Evolutionary conservation across 2,888 invertebrate genomes (phyloP).

Genomic region (Sarcophaga subvicina): DNA sequence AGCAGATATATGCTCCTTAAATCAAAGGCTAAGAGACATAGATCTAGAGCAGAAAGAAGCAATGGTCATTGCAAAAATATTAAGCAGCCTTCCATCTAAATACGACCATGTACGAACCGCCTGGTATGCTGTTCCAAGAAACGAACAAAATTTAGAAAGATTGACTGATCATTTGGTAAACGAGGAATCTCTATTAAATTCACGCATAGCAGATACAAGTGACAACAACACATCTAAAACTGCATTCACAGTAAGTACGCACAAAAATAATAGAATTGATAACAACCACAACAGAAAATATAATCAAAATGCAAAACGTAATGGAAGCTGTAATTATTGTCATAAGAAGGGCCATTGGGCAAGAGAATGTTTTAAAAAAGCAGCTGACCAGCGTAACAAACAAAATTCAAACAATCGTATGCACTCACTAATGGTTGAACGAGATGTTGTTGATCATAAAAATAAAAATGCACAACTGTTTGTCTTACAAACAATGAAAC

Average conservation of each 20-base stretch:
- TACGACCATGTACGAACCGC: constrained; percentile 68
- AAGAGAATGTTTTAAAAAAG: constrained; percentile 60
- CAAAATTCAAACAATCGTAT: constrained; percentile 10
- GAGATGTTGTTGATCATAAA: not conserved
- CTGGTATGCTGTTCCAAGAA: constrained; percentile 67
- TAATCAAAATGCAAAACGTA: constrained; percentile 34
- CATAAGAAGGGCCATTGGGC: constrained; percentile 64
- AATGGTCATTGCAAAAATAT: constrained; percentile 65
- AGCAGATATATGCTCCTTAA: constrained; percentile 56
- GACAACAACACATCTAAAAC: constrained; percentile 18
- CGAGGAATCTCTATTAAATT: constrained; percentile 46
- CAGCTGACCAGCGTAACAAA: constrained; percentile 54
- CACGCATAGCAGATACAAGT: constrained; percentile 6
- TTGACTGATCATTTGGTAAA: constrained; percentile 66
- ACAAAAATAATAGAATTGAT: constrained; percentile 25
- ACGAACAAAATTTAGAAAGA: constrained; percentile 61
- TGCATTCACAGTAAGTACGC: constrained; percentile 14
- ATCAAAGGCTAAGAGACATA: constrained; percentile 66
- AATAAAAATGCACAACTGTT: constrained; percentile 51
- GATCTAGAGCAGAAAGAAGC: constrained; percentile 63
- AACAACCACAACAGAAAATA: constrained; percentile 1
- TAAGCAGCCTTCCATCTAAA: constrained; percentile 63
- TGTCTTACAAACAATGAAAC: constrained; percentile 37
- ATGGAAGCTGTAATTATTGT: constrained; percentile 63
- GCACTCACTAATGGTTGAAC: constrained; percentile 12